Base-by-base conservation (phyloP, 1,140 invertebrate genomes). In the Daktulosphaira vitifoliae region DNA sequence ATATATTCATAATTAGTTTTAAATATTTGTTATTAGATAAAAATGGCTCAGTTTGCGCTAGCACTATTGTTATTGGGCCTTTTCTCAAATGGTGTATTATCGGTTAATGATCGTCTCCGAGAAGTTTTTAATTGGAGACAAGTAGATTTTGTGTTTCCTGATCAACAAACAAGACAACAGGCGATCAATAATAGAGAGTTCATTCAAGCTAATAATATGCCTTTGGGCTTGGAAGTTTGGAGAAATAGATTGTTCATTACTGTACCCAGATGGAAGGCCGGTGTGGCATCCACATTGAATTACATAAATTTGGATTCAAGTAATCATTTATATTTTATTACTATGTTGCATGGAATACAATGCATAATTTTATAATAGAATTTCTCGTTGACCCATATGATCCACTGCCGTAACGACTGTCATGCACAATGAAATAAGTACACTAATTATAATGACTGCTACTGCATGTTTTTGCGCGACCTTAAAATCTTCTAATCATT, bases 151-250 rank as follows among this genome's bases (percentile, higher is more conserved):
- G 81, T 81, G 11, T 89, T 82, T 71, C 84, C 85, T 0, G 80
- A 81, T 53, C 74, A 80, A 16, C 71, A 74, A 13, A 76, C 79
- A 26, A 80, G 81, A 70, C 76, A 82, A 67, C 75, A 81, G 51
- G 85, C 85, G 0, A 74, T 88, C 7, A 72, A 78, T 13, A 80
- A 77, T 1, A 82, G 82, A 16, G 81, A 82, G 29, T 84, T 81
- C 39, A 78, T 86, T 2, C 85, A 84, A 0, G 81, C 85, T 71
- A 88, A 89, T 70, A 84, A 80, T 37, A 73, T 89, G 6, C 86
- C 87, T 1, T 84, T 88, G 3, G 87, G 87, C 11, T 82, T 89
- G 26, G 87, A 90, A 74, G 77, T 87, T 54, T 88, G 83, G 82
- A 78, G 77, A 37, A 84, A 89, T 69, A 87, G 87, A 65, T 74